phyloP scores from a whole-genome alignment of 2,888 invertebrate genomes.

The Nemotelus pantherinus region DNA sequence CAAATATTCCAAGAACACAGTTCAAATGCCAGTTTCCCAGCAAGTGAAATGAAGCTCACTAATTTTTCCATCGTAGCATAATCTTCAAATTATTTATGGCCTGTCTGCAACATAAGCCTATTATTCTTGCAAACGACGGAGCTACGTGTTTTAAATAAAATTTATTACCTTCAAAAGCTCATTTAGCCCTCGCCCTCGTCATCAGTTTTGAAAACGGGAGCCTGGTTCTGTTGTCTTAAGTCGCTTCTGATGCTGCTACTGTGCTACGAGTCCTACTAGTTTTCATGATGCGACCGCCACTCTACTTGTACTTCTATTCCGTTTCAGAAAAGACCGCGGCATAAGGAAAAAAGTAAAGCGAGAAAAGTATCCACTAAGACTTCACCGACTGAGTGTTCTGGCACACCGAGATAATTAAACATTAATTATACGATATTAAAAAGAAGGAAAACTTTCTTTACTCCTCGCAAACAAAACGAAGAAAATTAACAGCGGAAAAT shows the following conservation, averaged over 20 bases:
- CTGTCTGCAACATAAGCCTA: slow-evolving; percentile 52
- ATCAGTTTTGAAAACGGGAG: slow-evolving; percentile 3
- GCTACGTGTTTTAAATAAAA: slow-evolving; percentile 50
- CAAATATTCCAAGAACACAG: background rate
- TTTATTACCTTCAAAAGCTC: slow-evolving; percentile 51
- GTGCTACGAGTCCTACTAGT: no score
- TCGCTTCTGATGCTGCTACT: no score
- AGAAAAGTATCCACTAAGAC: slow-evolving; percentile 20
- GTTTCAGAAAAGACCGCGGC: background rate
- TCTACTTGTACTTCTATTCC: background rate
- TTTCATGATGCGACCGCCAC: background rate
- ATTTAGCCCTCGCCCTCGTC: slow-evolving; percentile 41
- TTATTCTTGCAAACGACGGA: slow-evolving; percentile 49
- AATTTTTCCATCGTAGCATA: slow-evolving; percentile 48
- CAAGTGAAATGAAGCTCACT: slow-evolving; percentile 42
- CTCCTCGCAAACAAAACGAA: background rate
- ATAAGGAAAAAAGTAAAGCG: slow-evolving; percentile 15
- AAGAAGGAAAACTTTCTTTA: slow-evolving; percentile 29
- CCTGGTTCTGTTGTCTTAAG: no score
- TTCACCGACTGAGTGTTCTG: slow-evolving; percentile 46
- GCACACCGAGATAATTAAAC: slow-evolving; percentile 51
- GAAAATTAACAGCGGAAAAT: background rate
- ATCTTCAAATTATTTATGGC: slow-evolving; percentile 51
- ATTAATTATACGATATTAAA: slow-evolving; percentile 52
- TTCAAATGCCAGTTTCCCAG: background rate